These are phyloP conservation scores for Benitochromis conjunctus DNA, from an alignment of 2,113 vertebrate genomes.

Conservation along the genomic window DNA sequence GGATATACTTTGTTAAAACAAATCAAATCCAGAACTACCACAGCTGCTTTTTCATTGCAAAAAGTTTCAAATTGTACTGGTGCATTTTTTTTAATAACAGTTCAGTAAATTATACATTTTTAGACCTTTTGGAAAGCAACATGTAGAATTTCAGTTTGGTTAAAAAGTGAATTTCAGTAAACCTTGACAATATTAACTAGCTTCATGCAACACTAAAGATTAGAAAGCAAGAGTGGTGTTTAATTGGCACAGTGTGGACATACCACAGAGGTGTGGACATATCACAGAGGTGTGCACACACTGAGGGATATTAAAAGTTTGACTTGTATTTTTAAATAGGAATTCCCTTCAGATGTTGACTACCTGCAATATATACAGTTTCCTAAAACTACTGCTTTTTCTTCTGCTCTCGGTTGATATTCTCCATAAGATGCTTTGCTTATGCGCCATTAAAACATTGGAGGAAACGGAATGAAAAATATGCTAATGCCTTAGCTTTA, in stretches of 20 bases:
- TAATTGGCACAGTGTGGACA: neutral
- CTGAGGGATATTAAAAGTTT: neutral
- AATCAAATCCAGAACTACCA: neutral
- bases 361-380: neutral
- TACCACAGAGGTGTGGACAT: too few species aligned
- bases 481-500: neutral
- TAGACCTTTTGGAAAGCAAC: neutral
- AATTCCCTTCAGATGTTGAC: neutral
- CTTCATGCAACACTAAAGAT: neutral
- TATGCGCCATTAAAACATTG: neutral
- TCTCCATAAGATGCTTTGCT: neutral
- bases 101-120: neutral
- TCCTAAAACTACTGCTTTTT: neutral
- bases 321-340: neutral
- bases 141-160: neutral
- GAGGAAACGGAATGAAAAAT: neutral
- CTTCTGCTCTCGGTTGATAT: neutral
- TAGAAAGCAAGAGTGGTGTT: neutral
- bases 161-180: neutral
- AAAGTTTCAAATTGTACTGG: neutral
- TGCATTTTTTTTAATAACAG: neutral
- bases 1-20: neutral
- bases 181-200: neutral
- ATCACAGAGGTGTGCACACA: neutral
- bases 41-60: neutral